Conservation (phyloP, 2,888 invertebrate species). For the Scaeva pyrastri region DNA sequence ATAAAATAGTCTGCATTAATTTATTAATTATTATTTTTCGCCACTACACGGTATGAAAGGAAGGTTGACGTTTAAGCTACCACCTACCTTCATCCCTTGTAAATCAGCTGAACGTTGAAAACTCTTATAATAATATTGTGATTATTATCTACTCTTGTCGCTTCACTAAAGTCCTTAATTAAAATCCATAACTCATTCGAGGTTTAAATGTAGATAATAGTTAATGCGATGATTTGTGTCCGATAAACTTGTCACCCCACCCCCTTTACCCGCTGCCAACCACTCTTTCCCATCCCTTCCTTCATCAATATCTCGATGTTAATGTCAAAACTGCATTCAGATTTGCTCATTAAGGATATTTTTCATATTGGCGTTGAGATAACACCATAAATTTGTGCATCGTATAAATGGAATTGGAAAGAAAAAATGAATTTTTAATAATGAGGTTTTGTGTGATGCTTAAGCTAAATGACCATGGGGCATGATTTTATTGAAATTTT, state of each 20-base stretch:
- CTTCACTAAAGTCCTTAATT: slow-evolving; percentile 66
- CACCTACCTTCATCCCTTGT: slow-evolving; percentile 11
- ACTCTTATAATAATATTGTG: slow-evolving; percentile 31
- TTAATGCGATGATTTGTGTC: slow-evolving; percentile 62
- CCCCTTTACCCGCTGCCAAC: too few relatives aligned
- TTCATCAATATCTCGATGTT: neutral
- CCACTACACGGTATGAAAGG: too few relatives aligned
- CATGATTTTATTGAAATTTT: slow-evolving; percentile 8
- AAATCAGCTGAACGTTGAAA: slow-evolving; percentile 55
- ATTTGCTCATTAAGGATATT: slow-evolving; percentile 20
- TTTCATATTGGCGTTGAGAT: neutral
- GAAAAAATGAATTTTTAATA: slow-evolving; percentile 7
- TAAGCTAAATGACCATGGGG: slow-evolving; percentile 2
- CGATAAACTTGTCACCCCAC: neutral
- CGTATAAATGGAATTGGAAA: neutral
- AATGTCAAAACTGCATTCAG: slow-evolving; percentile 9
- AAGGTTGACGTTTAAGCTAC: too few relatives aligned
- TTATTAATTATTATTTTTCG: slow-evolving; percentile 48
- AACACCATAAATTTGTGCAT: neutral
- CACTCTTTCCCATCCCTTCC: neutral
- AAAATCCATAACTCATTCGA: slow-evolving; percentile 66
- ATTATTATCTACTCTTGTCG: slow-evolving; percentile 42
- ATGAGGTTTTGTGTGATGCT: slow-evolving; percentile 12
- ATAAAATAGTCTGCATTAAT: slow-evolving; percentile 53
- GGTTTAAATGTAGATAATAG: slow-evolving; percentile 53